Percentiles rank a stretch among this genome's conserved stretches.
Conservation (phyloP, 2,113 vertebrate genomes). For the Bubo blakistoni region DNA sequence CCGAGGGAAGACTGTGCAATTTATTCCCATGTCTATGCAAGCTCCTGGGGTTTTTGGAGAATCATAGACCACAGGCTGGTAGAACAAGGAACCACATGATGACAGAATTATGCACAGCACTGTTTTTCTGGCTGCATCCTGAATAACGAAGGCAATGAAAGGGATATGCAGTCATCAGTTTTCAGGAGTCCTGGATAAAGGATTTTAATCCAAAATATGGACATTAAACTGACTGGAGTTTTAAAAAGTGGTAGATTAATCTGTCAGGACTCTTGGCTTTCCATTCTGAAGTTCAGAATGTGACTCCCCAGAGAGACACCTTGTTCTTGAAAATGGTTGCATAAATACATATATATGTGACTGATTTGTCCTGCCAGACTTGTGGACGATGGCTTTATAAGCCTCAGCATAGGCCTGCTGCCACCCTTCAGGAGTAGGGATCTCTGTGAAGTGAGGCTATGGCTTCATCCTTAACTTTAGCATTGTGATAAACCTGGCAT, state of each 20-base stretch:
- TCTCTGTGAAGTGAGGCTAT: background rate
- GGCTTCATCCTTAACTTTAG: background rate
- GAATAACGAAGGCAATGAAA: background rate
- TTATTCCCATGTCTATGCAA: background rate
- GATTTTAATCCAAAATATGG: background rate
- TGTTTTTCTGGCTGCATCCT: background rate
- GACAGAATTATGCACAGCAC: background rate
- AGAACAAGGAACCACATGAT: background rate
- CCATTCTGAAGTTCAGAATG: background rate
- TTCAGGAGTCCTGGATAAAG: background rate
- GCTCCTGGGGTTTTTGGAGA: background rate
- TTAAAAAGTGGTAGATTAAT: background rate
- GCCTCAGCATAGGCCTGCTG: background rate
- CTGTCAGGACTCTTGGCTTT: background rate
- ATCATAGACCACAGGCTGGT: background rate
- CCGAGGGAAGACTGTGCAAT: background rate
- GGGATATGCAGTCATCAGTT: background rate
- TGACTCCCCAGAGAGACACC: background rate
- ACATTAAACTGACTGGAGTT: background rate
- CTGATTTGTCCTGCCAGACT: background rate
- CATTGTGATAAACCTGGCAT: background rate
- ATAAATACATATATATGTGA: background rate
- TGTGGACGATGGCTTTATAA: background rate
- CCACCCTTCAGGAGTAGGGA: background rate
- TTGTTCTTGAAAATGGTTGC: background rate